Percentiles rank a stretch among this genome's conserved stretches.
phyloP scores from a whole-genome alignment of 1,140 invertebrate species.

The Odontomachus brunneus region DNA sequence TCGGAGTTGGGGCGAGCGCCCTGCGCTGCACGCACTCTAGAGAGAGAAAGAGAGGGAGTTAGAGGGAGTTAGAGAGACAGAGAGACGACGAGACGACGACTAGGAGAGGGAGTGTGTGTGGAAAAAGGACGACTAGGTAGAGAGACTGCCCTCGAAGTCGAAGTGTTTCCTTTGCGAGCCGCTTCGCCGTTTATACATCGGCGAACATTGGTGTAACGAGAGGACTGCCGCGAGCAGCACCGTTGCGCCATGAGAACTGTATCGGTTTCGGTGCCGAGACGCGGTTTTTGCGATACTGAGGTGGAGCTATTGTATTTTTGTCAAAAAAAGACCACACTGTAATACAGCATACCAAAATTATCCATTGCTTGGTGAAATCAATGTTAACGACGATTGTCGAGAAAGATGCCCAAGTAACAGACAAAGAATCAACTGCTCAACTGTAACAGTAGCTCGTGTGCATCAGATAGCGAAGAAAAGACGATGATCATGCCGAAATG shows the following conservation, averaged over 20 bases:
- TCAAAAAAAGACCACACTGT: too few relatives aligned
- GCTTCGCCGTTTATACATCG: slow-evolving; percentile 45
- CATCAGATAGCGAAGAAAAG: slow-evolving; percentile 31
- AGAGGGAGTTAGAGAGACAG: neutral
- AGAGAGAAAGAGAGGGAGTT: neutral
- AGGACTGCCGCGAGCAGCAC: neutral
- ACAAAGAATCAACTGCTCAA: too few relatives aligned
- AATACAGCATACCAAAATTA: too few relatives aligned
- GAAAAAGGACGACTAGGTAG: neutral
- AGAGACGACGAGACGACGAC: neutral
- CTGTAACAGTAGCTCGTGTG: slow-evolving; percentile 29
- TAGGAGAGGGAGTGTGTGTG: neutral
- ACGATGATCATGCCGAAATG: slow-evolving; percentile 34
- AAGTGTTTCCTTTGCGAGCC: slow-evolving; percentile 54
- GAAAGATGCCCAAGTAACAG: slow-evolving; percentile 23
- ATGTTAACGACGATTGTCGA: too few relatives aligned
- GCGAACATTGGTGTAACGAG: slow-evolving; percentile 41
- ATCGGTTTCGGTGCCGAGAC: neutral
- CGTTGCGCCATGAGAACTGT: slow-evolving; percentile 14
- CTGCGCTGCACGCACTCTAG: slow-evolving; percentile 6
- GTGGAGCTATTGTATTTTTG: neutral
- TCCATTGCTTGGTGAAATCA: too few relatives aligned
- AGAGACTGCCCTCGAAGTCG: slow-evolving; percentile 38
- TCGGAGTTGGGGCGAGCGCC: slow-evolving; percentile 53
- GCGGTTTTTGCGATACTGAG: neutral